Percentiles rank a stretch among this genome's conserved stretches.
These are phyloP conservation scores for Cynodonichthys magdalenae DNA, from an alignment of 2,797 vertebrate species.

Conservation along the genomic window DNA sequence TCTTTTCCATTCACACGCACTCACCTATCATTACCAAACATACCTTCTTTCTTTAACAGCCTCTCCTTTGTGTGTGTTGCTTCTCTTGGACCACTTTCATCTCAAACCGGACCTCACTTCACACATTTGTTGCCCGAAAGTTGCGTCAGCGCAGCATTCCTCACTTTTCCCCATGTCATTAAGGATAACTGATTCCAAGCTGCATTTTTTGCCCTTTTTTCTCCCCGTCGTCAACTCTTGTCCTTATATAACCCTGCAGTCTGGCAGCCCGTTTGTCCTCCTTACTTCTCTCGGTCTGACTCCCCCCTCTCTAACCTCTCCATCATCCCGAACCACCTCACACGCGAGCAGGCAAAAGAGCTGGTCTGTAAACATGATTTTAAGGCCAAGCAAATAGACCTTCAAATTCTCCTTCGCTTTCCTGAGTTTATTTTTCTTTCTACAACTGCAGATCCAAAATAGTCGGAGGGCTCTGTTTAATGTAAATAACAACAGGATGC, in stretches of 20 bases:
- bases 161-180: slow-evolving; percentile 69
- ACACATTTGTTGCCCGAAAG: slow-evolving; percentile 48
- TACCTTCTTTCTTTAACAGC: slow-evolving; percentile 24
- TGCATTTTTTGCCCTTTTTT: slow-evolving; percentile 67
- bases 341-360: slow-evolving; percentile 31
- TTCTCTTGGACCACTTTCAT: slow-evolving; percentile 34
- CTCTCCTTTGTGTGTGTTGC: slow-evolving; percentile 6
- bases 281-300: slow-evolving; percentile 40
- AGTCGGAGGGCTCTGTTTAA: too few species aligned
- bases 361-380: slow-evolving; percentile 12
- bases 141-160: slow-evolving; percentile 73
- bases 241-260: slow-evolving; percentile 73
- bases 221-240: slow-evolving; percentile 71
- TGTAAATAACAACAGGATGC: too few species aligned
- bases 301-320: slow-evolving; percentile 31
- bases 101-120: slow-evolving; percentile 38
- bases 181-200: slow-evolving; percentile 59
- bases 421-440: too few species aligned
- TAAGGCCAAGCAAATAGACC: slow-evolving; percentile 19
- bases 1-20: slow-evolving; percentile 59
- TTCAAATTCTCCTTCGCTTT: slow-evolving; percentile 2
- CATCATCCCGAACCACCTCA: slow-evolving; percentile 51
- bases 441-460: too few species aligned
- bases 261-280: slow-evolving; percentile 38
- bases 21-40: slow-evolving; percentile 44